These are phyloP conservation scores for Liasis olivaceus DNA, from an alignment of 2,797 vertebrate genomes.

Conservation along the genomic window DNA sequence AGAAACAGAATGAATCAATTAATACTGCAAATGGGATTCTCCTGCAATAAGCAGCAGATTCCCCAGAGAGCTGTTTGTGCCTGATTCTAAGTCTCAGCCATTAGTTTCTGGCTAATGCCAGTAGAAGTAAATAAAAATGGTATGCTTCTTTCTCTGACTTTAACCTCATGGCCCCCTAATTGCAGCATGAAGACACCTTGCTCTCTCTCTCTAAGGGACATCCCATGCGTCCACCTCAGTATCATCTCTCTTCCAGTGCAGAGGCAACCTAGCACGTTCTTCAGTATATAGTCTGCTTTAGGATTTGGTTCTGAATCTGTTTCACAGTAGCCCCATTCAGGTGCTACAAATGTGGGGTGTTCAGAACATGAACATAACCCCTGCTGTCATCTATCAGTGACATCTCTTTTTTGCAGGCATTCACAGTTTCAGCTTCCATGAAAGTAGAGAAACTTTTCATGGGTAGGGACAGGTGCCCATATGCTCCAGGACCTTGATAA, in stretches of 20 bases:
- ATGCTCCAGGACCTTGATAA: neutral
- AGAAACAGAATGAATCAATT: neutral
- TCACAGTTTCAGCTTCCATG: neutral
- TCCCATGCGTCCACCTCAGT: neutral
- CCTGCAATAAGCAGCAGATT: neutral
- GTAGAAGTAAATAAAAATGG: neutral
- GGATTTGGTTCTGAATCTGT: neutral
- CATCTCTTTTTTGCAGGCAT: neutral
- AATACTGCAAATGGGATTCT: neutral
- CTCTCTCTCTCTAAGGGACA: neutral
- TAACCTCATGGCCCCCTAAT: neutral
- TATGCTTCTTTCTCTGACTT: neutral
- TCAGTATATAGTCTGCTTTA: neutral
- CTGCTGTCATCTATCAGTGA: neutral
- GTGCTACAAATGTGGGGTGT: neutral
- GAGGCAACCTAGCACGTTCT: neutral
- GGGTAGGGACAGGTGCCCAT: neutral
- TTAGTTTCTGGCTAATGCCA: neutral
- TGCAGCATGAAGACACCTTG: neutral
- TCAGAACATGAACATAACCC: neutral
- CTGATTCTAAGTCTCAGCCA: neutral
- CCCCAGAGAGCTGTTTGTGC: neutral
- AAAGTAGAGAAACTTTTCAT: neutral
- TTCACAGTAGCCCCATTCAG: neutral
- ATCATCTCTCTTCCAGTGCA: neutral